Conservation (phyloP, 2,797 vertebrate genomes). For the Sebastes reedi region DNA sequence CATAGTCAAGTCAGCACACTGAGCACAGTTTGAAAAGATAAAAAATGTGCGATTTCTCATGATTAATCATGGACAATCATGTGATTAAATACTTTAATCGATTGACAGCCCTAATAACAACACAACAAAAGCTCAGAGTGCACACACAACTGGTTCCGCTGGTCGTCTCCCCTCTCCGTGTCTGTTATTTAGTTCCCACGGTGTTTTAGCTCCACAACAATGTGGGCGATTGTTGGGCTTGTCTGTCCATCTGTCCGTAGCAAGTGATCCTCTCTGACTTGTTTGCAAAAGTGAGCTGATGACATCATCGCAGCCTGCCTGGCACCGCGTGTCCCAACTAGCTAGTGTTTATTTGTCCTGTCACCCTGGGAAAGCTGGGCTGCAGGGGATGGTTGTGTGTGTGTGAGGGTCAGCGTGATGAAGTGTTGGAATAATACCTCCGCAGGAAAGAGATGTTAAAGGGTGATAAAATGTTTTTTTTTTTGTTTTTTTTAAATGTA, state of each 20-base stretch:
- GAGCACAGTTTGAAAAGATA: too few relatives aligned
- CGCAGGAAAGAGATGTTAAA: constrained; percentile 35
- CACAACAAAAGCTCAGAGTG: constrained; percentile 1
- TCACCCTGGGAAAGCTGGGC: constrained; percentile 68
- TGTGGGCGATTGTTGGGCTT: constrained; percentile 65
- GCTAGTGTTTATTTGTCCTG: constrained; percentile 76
- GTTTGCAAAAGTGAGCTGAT: constrained; percentile 58
- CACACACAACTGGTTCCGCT: constrained; percentile 49
- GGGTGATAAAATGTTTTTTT: constrained; percentile 20
- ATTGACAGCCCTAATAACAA: not conserved
- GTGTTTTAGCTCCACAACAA: constrained; percentile 62
- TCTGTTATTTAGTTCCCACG: constrained; percentile 68
- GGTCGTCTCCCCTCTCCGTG: constrained; percentile 34
- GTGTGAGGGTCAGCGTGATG: constrained; percentile 58
- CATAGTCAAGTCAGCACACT: too few relatives aligned
- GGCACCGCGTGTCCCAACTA: constrained; percentile 54
- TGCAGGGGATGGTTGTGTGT: constrained; percentile 38
- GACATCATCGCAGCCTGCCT: constrained; percentile 65
- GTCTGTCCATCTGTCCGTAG: constrained; percentile 61
- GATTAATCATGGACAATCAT: too few relatives aligned
- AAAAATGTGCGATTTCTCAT: too few relatives aligned
- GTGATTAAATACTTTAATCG: too few relatives aligned
- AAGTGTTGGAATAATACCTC: constrained; percentile 73
- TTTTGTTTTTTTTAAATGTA: not conserved
- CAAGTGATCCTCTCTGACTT: constrained; percentile 38